A percentile compares a stretch with the other conserved stretches of the same genome.
These are phyloP conservation scores for Eubasilissa splendida DNA, from an alignment of 2,888 invertebrate species.

Conservation along the genomic window DNA sequence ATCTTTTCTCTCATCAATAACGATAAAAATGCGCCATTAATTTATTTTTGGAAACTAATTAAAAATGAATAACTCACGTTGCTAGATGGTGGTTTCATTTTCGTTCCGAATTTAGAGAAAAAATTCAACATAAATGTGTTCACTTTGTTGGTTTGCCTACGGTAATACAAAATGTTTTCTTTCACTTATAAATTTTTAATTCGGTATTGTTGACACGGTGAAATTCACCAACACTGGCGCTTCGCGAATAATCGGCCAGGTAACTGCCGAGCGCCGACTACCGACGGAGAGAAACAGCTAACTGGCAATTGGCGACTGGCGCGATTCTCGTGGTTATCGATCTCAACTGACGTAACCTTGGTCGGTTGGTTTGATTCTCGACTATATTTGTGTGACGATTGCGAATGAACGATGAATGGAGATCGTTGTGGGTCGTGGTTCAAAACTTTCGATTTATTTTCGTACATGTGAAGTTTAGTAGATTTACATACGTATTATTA, in stretches of 20 bases:
- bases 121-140: slow-evolving; percentile 48
- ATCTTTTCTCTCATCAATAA: no score
- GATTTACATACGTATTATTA: no score
- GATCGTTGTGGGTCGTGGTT: no score
- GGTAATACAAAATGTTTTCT: background rate
- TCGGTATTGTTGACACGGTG: background rate
- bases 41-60: background rate
- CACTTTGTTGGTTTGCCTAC: background rate
- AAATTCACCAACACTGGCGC: background rate
- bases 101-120: slow-evolving; percentile 45
- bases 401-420: no score
- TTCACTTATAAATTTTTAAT: background rate
- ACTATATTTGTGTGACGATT: background rate
- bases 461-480: no score
- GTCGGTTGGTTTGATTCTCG: background rate
- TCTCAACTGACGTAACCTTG: slow-evolving; percentile 12
- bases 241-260: background rate
- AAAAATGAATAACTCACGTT: slow-evolving; percentile 38
- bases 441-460: no score
- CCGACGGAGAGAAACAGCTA: background rate
- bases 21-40: background rate
- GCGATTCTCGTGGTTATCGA: background rate
- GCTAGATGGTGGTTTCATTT: slow-evolving; percentile 52
- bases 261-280: background rate
- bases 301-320: background rate